These are phyloP conservation scores for Epinotia demarniana DNA, from an alignment of 2,888 invertebrate genomes.

Conservation along the genomic window DNA sequence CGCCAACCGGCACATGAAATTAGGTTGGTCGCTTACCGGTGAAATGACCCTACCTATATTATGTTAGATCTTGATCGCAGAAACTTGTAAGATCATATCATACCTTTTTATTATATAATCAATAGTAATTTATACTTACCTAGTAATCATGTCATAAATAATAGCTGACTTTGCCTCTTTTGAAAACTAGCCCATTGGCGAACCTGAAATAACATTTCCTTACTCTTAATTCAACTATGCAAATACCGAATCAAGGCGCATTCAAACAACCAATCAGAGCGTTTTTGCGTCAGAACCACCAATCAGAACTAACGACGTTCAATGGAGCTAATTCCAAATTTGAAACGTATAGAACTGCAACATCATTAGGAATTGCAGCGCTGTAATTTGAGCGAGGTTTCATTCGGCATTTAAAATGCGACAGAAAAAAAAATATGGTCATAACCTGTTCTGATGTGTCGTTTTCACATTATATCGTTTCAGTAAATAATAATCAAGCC, in stretches of 20 bases:
- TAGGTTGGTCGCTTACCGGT: no score
- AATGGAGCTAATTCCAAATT: slow-evolving; percentile 27
- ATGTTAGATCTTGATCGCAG: background rate
- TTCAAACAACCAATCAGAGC: slow-evolving; percentile 18
- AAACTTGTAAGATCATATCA: no score
- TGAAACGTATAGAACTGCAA: slow-evolving; percentile 22
- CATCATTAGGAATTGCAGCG: slow-evolving; percentile 21
- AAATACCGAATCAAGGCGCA: slow-evolving; percentile 19
- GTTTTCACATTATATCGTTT: no score
- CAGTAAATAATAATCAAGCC: no score
- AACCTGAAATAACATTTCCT: slow-evolving; percentile 11
- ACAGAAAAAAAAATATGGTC: no score
- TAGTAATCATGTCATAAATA: no score
- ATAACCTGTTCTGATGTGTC: no score
- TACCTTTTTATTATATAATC: no score
- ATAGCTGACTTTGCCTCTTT: background rate
- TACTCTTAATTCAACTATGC: slow-evolving; percentile 23
- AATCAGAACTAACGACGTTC: slow-evolving; percentile 32
- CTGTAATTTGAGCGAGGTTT: slow-evolving; percentile 9
- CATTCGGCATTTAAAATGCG: slow-evolving; percentile 6
- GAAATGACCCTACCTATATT: background rate
- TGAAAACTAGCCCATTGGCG: background rate
- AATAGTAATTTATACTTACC: no score
- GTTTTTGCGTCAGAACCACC: slow-evolving; percentile 24
- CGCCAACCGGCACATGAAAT: no score